Base-by-base conservation (phyloP, 2,797 vertebrate species). In the Poeciliopsis infans region DNA sequence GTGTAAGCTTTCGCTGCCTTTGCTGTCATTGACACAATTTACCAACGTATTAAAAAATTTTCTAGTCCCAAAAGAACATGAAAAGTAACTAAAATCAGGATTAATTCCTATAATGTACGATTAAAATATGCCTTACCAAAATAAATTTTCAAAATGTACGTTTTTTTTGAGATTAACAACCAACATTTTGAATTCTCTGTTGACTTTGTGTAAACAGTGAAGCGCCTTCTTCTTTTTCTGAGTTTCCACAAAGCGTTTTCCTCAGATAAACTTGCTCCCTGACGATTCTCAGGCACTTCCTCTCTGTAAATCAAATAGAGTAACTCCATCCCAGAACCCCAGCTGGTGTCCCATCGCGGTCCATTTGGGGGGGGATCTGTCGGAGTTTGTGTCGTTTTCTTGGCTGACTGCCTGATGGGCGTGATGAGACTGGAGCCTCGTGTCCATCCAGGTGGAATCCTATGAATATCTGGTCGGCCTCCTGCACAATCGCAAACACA, bases 381-480 rank as follows among this genome's bases (percentile, higher is more conserved):
- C 75, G 83, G 79, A 82, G 82, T 90, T 89, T 89, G 83, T 85
- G 81, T 71, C 16, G 51, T 93, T 92, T 92, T 91, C 85, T 86
- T 86, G 80, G 87, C 81, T 93, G 86, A 83, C 88, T 93, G 91
- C 88, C 81, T 85, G 86, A 90, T 79, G 55, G 81, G 76, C 79
- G 39, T 59, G 64, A 85, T 53, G 75, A 78, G 85, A 77, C 79
- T 28, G 86, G 87, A 74, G 85, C 51, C 61, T 77, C 51, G 78
- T 89, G 88, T 93, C 89, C 88, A 92, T 90, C 88, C 86, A 84
- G 92, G 94, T 93, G 91, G 91, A 94, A 94, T 87, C 90, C 93
- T 90, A 94, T 95, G 94, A 95, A 95, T 96, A 95, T 93, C 89
- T 93, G 91, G 85, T 88, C 64, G 79, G 75, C 88, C 57, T 33